Percentiles rank a stretch among this genome's conserved stretches.
Evolutionary conservation across 2,113 vertebrate species (phyloP).

Genomic region (Rhodinocichla rosea): DNA sequence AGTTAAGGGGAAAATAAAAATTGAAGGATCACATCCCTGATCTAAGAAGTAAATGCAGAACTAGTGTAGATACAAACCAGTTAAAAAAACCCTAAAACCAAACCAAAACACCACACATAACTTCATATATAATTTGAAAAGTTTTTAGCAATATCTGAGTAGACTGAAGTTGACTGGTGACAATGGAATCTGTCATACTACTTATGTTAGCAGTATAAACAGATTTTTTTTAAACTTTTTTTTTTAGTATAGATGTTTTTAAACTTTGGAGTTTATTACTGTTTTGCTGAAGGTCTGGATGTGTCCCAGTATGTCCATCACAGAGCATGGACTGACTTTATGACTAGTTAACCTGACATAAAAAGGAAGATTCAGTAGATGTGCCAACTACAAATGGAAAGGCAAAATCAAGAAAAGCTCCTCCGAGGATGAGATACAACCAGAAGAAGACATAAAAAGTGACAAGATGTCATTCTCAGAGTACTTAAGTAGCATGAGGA

Average conservation of each 20-base stretch:
- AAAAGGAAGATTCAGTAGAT: not conserved
- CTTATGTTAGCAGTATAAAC: not conserved
- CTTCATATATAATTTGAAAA: not conserved
- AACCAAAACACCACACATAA: fast-evolving
- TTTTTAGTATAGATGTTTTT: not conserved
- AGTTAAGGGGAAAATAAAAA: not conserved
- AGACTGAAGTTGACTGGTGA: not conserved
- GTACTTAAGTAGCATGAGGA: not conserved
- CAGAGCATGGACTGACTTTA: not conserved
- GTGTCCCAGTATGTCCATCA: not conserved
- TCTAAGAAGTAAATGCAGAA: not conserved
- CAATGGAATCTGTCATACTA: not conserved
- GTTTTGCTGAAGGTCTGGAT: not conserved
- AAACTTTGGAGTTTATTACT: not conserved
- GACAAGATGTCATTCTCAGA: not conserved
- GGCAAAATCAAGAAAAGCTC: not conserved
- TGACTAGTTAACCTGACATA: not conserved
- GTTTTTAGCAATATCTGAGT: not conserved
- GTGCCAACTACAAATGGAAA: not conserved
- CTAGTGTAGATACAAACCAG: not conserved
- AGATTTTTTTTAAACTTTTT: not conserved
- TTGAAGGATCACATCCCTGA: not conserved
- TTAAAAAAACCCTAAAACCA: not conserved
- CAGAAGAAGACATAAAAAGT: not conserved
- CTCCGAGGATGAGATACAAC: not conserved